Evolutionary conservation across 2,113 vertebrate species (phyloP), one percentile per base, ranked within the genome.

Genomic region (Psammodynastes pulverulentus): DNA sequence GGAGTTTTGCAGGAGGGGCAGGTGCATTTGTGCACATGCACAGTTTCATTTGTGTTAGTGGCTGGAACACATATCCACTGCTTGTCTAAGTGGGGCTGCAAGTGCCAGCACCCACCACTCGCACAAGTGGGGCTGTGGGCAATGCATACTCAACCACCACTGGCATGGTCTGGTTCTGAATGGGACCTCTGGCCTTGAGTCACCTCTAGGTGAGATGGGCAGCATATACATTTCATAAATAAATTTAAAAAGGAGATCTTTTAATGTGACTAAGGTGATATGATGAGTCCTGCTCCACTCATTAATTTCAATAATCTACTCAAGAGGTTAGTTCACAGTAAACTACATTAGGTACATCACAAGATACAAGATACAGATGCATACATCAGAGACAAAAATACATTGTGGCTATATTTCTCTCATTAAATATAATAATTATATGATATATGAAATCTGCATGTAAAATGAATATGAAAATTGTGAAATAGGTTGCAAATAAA

Each of bases 11-110:
- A 15, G 13, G 62, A 67, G 29, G 4, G 62, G 12, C 12, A n/a
- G 29, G 62, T n/a, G 13, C 1, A 0, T 5, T 1, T 15, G 4
- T 12, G 29, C 12, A 4, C 29, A n/a, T 0, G 12, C 29, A 67
- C 5, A 2, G 29, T 12, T 67, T 67, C 62, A n/a, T 67, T 67
- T 67, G 62, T 34, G 29, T n/a, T 29, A 67, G 4, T 2, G 1
- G 58, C 29, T 0, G 29, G 29, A 0, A 2, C 29, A 15, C 1
- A 15, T 67, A 12, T 12, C 29, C 12, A 5, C 5, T 5, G 5
- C 5, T 5, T 26, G 24, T 67, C 4, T 4, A 5, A n/a, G 62
- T 13, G 29, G 29, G 62, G 12, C 12, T n/a, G 29, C 29, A 67
- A 62, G 56, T 1, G 10, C 10, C 3, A 12, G 9, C 9, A 0